Base-by-base conservation (phyloP, 2,888 invertebrate species). In the Agrochola lota region DNA sequence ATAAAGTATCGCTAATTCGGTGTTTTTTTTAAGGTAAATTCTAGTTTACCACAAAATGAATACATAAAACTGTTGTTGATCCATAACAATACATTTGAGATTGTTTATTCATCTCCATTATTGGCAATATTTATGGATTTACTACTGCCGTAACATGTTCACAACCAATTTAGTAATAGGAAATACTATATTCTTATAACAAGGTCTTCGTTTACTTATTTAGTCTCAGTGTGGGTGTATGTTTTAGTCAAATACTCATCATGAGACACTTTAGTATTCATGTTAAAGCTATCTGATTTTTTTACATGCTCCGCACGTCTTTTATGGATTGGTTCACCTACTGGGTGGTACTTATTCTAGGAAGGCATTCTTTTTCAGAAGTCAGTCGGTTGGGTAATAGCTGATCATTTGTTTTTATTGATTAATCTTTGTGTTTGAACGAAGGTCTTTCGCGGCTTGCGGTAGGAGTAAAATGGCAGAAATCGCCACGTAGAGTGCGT, bases 161-260 rank as follows among this genome's bases (percentile, higher is more conserved):
- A 35, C 35, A 63, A 43, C 77, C 68, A 77, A 71, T 77, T 71
- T 52, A 67, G 73, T 71, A 70, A 60, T 57, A 85, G 72, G 85
- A 84, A 85, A 75, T 84, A 80, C 81, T 68, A 80, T 82, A 73
- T 62, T 67, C 76, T 78, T 67, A 64, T 70, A 84, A 85, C 86
- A 87, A 85, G 85, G 88, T 80, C 86, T 17, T 59, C 26, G 15
- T 49, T 46, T 63, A 23, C 75, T 67, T 86, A 81, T 87, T 85
- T 59, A 70, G 87, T 8, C 9, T n/a, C 1, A 17, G n/a, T 43
- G 89, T 88, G 59, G 86, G 85, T 64, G 78, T 68, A 62, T 78
- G 66, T 71, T 75, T 59, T 59, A 15, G 26, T 78, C 49, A 40
- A 75, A 74, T 74, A 74, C 67, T 80, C 79, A 76, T 79, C 76